phyloP scores from a whole-genome alignment of 2,113 vertebrate genomes.

The Tragelaphus buxtoni region DNA sequence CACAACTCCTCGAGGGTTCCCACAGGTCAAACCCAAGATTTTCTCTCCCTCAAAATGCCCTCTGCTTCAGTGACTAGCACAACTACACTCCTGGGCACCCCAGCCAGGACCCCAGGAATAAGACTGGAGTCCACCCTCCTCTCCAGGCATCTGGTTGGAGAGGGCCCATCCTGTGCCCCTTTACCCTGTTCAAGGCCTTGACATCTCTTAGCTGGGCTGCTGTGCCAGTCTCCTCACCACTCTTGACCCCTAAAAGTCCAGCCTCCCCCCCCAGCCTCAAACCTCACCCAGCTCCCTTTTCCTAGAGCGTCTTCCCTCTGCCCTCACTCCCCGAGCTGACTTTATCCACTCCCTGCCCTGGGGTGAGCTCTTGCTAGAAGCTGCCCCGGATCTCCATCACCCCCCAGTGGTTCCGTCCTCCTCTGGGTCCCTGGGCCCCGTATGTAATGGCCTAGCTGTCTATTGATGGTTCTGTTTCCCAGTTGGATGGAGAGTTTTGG shows the following conservation, averaged over 20 bases:
- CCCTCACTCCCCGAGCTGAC: background rate
- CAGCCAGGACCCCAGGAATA: background rate
- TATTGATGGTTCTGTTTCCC: background rate
- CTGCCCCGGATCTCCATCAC: background rate
- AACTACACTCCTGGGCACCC: background rate
- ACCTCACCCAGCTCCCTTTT: background rate
- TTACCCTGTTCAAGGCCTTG: background rate
- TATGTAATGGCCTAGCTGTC: background rate
- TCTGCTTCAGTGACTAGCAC: background rate
- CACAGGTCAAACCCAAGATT: background rate
- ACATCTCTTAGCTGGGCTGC: background rate
- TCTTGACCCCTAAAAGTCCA: background rate
- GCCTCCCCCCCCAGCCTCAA: rapidly evolving
- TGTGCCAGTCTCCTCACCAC: background rate
- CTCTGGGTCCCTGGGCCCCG: background rate
- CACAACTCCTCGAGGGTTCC: background rate
- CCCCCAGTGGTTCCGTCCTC: rapidly evolving
- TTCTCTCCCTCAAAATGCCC: background rate
- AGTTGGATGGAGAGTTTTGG: background rate
- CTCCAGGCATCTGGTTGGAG: background rate
- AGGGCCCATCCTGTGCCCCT: rapidly evolving
- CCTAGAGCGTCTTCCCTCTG: rapidly evolving
- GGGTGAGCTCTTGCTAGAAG: background rate
- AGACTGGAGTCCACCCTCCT: background rate
- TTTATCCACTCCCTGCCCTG: background rate